phyloP scores from a whole-genome alignment of 1,140 invertebrate genomes.

The Cydia fagiglandana region DNA sequence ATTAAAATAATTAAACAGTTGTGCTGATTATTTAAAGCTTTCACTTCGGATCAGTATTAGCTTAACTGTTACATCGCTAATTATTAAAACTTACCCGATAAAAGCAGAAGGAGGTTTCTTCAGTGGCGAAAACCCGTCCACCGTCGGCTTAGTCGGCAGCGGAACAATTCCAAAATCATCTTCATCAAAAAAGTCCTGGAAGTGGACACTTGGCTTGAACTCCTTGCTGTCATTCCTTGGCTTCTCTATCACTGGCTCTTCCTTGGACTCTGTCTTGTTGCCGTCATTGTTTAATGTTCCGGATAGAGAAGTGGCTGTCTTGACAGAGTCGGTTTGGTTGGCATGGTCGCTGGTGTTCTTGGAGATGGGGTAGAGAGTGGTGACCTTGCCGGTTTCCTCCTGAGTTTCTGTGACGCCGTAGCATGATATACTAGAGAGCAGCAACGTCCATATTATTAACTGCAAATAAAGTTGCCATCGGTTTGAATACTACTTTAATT shows the following conservation, averaged over 20 bases:
- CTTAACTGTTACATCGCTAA: background rate
- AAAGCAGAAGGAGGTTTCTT: conserved; percentile 43
- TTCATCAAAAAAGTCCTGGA: conserved; percentile 59
- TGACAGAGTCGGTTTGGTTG: conserved; percentile 42
- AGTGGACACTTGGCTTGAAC: conserved; percentile 64
- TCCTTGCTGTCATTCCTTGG: conserved; percentile 34
- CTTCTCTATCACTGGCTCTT: conserved; percentile 25
- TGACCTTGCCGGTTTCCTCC: conserved; percentile 43
- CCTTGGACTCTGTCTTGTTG: conserved; percentile 34
- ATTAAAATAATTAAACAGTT: too few relatives aligned
- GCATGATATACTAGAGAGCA: conserved; percentile 35
- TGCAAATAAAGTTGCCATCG: conserved; percentile 11
- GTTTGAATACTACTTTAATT: too few relatives aligned
- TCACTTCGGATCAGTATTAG: too few relatives aligned
- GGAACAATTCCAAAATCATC: conserved; percentile 40
- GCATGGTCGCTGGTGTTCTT: conserved; percentile 35
- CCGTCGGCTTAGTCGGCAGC: conserved; percentile 22
- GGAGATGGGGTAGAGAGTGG: conserved; percentile 52
- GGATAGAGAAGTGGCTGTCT: conserved; percentile 48
- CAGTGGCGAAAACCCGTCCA: conserved; percentile 33
- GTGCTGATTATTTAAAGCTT: too few relatives aligned
- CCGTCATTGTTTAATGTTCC: conserved; percentile 38
- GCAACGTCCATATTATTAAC: conserved; percentile 37
- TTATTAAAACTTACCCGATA: conserved; percentile 34
- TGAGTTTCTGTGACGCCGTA: conserved; percentile 38